Percentiles rank a stretch among this genome's conserved stretches.
These are phyloP conservation scores for Leptinotarsa haldemani DNA, from an alignment of 2,888 invertebrate genomes.

Conservation along the genomic window DNA sequence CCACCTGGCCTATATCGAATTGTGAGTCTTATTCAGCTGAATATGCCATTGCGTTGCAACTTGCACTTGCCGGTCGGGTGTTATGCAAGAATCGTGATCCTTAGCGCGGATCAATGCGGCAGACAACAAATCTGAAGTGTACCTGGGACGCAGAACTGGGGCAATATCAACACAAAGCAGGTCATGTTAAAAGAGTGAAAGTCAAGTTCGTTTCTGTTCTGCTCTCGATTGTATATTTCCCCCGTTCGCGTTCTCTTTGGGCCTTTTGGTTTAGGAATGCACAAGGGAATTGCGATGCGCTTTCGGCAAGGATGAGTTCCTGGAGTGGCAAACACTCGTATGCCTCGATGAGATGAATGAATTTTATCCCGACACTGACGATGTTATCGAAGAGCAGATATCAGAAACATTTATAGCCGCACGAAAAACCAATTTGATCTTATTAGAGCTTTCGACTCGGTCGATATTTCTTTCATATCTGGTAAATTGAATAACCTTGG, in stretches of 20 bases:
- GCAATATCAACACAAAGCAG: slow-evolving; percentile 23
- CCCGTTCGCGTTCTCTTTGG: background rate
- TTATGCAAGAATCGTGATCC: slow-evolving; percentile 18
- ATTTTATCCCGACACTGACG: background rate
- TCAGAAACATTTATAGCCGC: too few relatives aligned
- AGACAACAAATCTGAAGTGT: background rate
- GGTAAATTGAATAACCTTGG: too few relatives aligned
- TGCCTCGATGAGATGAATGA: background rate
- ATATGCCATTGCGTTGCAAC: background rate
- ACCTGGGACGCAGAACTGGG: slow-evolving; percentile 22
- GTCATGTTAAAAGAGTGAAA: slow-evolving; percentile 52
- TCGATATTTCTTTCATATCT: too few relatives aligned
- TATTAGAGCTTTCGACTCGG: too few relatives aligned
- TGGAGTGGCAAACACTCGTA: background rate
- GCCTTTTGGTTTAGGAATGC: background rate
- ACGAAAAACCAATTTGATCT: too few relatives aligned
- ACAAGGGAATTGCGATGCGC: background rate
- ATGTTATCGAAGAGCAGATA: too few relatives aligned
- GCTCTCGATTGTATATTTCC: slow-evolving; percentile 23
- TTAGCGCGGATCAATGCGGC: slow-evolving; percentile 16
- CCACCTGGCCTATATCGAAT: background rate
- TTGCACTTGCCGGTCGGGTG: slow-evolving; percentile 6
- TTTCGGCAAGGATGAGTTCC: background rate
- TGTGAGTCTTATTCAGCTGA: background rate
- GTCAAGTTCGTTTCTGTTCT: slow-evolving; percentile 49